Conservation (phyloP, 2,113 vertebrate species). For the Pleuronectes platessa region DNA sequence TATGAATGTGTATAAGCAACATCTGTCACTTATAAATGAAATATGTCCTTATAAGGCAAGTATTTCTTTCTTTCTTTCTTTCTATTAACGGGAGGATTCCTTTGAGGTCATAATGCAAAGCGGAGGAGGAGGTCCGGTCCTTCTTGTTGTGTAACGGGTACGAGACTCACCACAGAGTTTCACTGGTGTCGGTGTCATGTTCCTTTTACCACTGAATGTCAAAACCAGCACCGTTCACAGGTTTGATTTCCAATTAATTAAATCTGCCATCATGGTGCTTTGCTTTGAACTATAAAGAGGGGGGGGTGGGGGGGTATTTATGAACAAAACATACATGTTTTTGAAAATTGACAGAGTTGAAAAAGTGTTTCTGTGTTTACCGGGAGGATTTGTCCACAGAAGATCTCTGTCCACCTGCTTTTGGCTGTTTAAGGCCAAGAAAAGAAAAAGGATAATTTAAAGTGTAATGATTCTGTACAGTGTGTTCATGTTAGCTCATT, state of each 20-base stretch:
- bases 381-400: constrained; percentile 56
- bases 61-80: not conserved
- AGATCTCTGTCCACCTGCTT: constrained; percentile 70
- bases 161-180: constrained; percentile 40
- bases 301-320: constrained; percentile 60
- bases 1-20: constrained; percentile 3
- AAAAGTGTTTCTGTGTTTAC: constrained; percentile 52
- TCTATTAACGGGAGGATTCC: constrained; percentile 11
- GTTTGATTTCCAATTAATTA: constrained; percentile 34
- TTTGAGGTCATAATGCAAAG: constrained; percentile 68
- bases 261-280: constrained; percentile 79
- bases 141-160: constrained; percentile 78
- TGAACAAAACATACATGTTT: constrained; percentile 80
- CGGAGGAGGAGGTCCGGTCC: constrained; percentile 58
- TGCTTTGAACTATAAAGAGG: constrained; percentile 72
- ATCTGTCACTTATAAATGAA: constrained; percentile 16
- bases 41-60: constrained; percentile 18
- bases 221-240: constrained; percentile 72
- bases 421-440: constrained; percentile 87
- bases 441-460: constrained; percentile 69
- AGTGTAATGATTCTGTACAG: constrained; percentile 83
- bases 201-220: constrained; percentile 80
- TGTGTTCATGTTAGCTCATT: constrained; percentile 83
- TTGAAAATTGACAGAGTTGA: constrained; percentile 50
- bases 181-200: constrained; percentile 29